A percentile compares a stretch with the other conserved stretches of the same genome.
Evolutionary conservation across 2,113 vertebrate species (phyloP).

Genomic region (Ailurus styani): DNA sequence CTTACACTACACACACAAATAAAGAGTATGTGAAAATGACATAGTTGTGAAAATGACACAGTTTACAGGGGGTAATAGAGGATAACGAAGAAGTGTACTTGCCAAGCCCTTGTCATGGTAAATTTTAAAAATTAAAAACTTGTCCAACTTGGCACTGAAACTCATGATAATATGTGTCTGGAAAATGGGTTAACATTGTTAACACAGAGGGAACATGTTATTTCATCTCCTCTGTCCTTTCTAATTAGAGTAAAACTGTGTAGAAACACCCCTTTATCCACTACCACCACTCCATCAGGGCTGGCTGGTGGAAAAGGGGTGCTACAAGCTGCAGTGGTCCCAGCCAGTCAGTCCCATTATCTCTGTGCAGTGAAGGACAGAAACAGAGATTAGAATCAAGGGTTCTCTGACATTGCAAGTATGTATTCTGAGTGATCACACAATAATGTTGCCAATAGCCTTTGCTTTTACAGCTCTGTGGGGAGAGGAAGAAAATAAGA

Average conservation of each 20-base stretch:
- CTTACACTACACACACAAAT: no score
- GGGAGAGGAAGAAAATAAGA: neutral
- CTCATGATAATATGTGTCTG: neutral
- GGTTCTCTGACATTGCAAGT: neutral
- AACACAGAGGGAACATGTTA: neutral
- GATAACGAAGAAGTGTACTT: neutral
- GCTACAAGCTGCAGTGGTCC: neutral
- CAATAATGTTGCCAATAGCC: neutral
- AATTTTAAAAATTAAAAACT: neutral
- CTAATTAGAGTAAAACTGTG: neutral
- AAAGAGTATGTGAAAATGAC: neutral
- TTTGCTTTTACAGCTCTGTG: neutral
- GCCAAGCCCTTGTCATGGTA: neutral
- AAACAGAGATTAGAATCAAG: neutral
- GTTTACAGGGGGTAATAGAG: neutral
- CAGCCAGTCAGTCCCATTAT: neutral
- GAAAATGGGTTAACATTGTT: neutral
- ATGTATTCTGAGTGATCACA: neutral
- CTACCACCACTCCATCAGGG: neutral
- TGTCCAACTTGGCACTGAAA: neutral
- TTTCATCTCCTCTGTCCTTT: neutral
- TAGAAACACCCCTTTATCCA: neutral
- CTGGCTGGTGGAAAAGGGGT: fast-evolving
- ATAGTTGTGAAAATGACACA: neutral
- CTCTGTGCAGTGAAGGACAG: neutral